phyloP scores from a whole-genome alignment of 2,888 invertebrate genomes.

The Scaptomyza cyrtandrae region DNA sequence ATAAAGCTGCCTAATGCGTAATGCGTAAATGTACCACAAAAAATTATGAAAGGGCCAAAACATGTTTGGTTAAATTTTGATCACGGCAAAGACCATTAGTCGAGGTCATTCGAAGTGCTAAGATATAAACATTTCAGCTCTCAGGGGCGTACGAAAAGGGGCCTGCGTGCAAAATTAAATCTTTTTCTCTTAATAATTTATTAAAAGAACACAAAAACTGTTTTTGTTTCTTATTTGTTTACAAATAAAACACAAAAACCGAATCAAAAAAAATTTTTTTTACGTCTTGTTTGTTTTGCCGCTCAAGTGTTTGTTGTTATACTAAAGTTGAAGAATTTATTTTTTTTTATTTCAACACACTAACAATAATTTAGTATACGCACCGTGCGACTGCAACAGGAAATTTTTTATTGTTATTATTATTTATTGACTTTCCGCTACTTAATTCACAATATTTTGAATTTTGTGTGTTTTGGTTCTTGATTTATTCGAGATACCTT shows the following conservation, averaged over 20 bases:
- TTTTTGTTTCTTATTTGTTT: constrained; percentile 16
- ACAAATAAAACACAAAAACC: constrained; percentile 11
- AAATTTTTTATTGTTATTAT: constrained; percentile 32
- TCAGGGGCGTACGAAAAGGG: constrained; percentile 29
- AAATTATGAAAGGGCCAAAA: constrained; percentile 21
- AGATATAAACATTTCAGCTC: constrained; percentile 14
- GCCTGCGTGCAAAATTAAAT: background rate
- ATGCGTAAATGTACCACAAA: background rate
- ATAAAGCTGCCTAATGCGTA: background rate
- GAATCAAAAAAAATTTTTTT: constrained; percentile 30
- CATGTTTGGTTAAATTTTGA: constrained; percentile 47
- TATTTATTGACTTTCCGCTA: constrained; percentile 21
- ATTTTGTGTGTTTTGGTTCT: background rate
- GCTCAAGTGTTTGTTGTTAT: constrained; percentile 31
- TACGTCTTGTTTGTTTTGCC: constrained; percentile 33
- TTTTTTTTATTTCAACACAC: constrained; percentile 16
- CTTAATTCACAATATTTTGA: constrained; percentile 1
- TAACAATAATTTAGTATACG: constrained; percentile 36
- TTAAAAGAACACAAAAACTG: background rate
- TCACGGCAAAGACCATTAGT: constrained; percentile 8
- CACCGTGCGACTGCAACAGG: constrained; percentile 49
- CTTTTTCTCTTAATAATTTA: no score
- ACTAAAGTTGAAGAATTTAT: constrained; percentile 45
- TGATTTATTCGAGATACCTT: constrained; percentile 40
- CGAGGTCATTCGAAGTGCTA: constrained; percentile 35